Conservation (phyloP, 2,113 vertebrate genomes). For the Eupsittula cactorum region DNA sequence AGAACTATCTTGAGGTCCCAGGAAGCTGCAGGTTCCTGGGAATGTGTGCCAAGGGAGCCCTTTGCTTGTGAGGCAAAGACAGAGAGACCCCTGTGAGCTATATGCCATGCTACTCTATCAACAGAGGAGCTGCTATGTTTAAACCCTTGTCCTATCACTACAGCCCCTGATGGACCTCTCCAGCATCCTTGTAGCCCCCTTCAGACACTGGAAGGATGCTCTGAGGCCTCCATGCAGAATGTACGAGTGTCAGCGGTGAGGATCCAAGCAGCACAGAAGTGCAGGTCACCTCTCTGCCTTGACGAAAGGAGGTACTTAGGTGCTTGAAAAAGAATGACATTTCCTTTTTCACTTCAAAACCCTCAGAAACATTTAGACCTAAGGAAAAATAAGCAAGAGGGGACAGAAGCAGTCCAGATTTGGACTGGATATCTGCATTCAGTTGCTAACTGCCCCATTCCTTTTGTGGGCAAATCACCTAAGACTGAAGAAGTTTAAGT, state of each 20-base stretch:
- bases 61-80: fast-evolving
- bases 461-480: background rate
- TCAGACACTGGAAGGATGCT: background rate
- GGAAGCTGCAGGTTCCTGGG: background rate
- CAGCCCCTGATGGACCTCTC: background rate
- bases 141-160: background rate
- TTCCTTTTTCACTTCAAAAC: background rate
- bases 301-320: background rate
- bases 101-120: background rate
- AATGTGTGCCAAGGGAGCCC: background rate
- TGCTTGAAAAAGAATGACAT: background rate
- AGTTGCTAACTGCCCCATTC: background rate
- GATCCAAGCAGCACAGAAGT: background rate
- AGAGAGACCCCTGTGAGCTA: background rate
- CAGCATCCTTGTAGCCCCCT: background rate
- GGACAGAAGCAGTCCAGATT: background rate
- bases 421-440: background rate
- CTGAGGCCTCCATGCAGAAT: background rate
- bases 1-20: too few species aligned
- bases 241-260: background rate
- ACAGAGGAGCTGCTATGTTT: background rate
- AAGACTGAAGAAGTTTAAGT: background rate
- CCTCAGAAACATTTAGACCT: background rate
- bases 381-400: background rate
- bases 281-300: background rate